A percentile compares a stretch with the other conserved stretches of the same genome.
phyloP scores from a whole-genome alignment of 2,113 vertebrate genomes.

The Planiliza haematocheilus region DNA sequence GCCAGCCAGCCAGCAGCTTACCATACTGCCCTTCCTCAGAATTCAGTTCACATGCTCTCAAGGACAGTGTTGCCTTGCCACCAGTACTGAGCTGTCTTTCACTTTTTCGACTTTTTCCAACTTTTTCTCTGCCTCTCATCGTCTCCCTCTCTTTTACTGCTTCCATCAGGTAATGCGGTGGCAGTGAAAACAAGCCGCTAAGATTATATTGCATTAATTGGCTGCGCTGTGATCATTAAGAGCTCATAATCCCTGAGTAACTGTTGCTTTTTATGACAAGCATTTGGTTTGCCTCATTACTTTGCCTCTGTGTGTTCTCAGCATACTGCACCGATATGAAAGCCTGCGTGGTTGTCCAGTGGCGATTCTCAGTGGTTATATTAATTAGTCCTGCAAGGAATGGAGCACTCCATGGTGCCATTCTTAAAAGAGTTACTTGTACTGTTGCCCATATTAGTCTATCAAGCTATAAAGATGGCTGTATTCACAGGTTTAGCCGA shows the following conservation, averaged over 20 bases:
- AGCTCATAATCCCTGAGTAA: constrained; percentile 72
- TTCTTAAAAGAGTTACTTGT: background rate
- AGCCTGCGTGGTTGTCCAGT: constrained; percentile 6
- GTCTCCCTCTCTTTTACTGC: background rate
- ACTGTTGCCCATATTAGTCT: constrained; percentile 12
- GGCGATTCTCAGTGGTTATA: constrained; percentile 31
- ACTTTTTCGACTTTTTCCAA: constrained; percentile 4
- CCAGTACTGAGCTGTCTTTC: constrained; percentile 13
- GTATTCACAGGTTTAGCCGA: background rate
- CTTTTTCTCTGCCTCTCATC: background rate
- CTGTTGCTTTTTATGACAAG: constrained; percentile 72
- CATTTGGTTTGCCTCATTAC: constrained; percentile 64
- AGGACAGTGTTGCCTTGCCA: constrained; percentile 61
- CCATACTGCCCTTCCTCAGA: constrained; percentile 48
- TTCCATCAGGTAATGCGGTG: constrained; percentile 43
- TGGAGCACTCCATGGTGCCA: constrained; percentile 16
- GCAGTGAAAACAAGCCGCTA: constrained; percentile 54
- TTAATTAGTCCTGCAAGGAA: constrained; percentile 55
- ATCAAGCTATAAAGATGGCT: constrained; percentile 1
- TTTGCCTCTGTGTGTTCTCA: constrained; percentile 28
- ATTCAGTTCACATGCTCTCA: constrained; percentile 66
- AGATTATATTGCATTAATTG: constrained; percentile 66
- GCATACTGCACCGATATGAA: constrained; percentile 25
- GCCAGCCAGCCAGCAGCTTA: constrained; percentile 25
- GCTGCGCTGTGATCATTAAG: constrained; percentile 66